phyloP scores from a whole-genome alignment of 2,113 vertebrate species.

The Salvelinus namaycush region DNA sequence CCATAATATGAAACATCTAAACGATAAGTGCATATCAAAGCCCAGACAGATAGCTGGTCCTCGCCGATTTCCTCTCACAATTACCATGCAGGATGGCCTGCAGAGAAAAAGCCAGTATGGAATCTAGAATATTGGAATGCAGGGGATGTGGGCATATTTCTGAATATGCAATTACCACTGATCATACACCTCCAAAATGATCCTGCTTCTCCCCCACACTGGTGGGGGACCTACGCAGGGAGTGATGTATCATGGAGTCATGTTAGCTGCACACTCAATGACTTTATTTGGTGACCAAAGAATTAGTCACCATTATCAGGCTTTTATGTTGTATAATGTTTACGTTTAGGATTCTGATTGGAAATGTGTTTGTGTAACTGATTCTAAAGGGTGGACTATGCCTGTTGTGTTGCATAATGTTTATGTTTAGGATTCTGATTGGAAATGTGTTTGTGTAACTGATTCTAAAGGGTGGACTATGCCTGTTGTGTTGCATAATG shows the following conservation, averaged over 20 bases:
- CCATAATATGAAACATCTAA: conserved; percentile 60
- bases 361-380: background rate
- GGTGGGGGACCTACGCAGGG: conserved; percentile 1
- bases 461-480: background rate
- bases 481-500: background rate
- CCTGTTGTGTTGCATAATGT: background rate
- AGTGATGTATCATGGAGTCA: conserved; percentile 12
- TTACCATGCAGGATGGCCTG: conserved; percentile 53
- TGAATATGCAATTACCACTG: conserved; percentile 59
- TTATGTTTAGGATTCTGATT: conserved; percentile 18
- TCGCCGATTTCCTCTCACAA: conserved; percentile 45
- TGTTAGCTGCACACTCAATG: background rate
- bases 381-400: background rate
- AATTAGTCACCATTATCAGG: background rate
- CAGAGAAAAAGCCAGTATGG: conserved; percentile 54
- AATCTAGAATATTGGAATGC: conserved; percentile 64
- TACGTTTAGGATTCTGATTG: conserved; percentile 19
- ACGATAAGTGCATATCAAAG: conserved; percentile 68
- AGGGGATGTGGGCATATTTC: conserved; percentile 55
- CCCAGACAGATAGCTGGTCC: conserved; percentile 56
- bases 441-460: background rate
- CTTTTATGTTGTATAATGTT: conserved; percentile 7
- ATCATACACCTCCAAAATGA: conserved; percentile 49
- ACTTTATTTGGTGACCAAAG: conserved; percentile 19
- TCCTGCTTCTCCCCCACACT: conserved; percentile 16